Evolutionary conservation across 2,797 vertebrate species (phyloP).

Genomic region (Phalanger gymnotis): DNA sequence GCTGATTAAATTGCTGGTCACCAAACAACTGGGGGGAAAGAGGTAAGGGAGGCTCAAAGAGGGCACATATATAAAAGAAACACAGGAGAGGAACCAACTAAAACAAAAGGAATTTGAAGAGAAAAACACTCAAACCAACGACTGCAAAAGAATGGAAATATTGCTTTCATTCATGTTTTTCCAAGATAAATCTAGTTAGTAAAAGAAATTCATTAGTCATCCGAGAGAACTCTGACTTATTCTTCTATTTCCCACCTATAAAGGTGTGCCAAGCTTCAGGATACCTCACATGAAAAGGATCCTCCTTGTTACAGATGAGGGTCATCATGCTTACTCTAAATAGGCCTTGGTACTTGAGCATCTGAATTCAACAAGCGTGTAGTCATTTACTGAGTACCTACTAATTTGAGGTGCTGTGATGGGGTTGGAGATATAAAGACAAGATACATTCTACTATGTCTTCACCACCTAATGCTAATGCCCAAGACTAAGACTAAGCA

Average conservation of each 20-base stretch:
- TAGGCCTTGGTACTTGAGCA: neutral
- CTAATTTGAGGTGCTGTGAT: neutral
- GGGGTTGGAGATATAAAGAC: neutral
- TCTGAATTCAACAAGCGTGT: neutral
- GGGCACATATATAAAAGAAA: slow-evolving; percentile 6
- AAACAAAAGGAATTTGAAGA: slow-evolving; percentile 45
- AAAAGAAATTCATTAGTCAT: neutral
- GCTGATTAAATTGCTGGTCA: slow-evolving; percentile 71
- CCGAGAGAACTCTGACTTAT: neutral
- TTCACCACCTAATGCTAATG: neutral
- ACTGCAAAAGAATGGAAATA: slow-evolving; percentile 48
- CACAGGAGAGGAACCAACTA: slow-evolving; percentile 51
- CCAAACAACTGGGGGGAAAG: slow-evolving; percentile 72
- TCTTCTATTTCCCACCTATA: neutral
- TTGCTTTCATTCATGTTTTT: slow-evolving; percentile 46
- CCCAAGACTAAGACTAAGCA: neutral
- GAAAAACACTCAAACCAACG: slow-evolving; percentile 40
- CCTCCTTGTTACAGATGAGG: slow-evolving; percentile 2
- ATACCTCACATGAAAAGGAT: slow-evolving; percentile 48
- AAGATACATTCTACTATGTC: neutral
- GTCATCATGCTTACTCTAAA: neutral
- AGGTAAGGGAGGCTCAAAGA: slow-evolving; percentile 45
- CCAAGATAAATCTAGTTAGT: neutral
- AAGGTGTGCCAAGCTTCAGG: slow-evolving; percentile 33
- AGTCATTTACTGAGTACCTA: neutral